Evolutionary conservation across 2,888 invertebrate genomes (phyloP), one percentile per base, ranked within the genome.

Genomic region (Bimastos eiseni): DNA sequence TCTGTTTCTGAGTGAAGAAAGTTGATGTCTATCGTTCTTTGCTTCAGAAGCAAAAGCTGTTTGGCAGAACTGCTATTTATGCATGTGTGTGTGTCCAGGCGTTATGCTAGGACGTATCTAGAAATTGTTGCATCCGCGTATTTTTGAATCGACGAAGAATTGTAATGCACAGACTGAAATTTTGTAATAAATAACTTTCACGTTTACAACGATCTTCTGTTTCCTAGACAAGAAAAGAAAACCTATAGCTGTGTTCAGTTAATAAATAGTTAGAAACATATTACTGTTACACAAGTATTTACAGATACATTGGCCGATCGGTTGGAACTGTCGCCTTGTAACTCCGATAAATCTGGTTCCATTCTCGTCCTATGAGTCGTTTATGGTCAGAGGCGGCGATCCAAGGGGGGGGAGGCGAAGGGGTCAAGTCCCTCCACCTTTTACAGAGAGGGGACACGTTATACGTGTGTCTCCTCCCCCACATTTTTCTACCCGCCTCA

Each of bases 161-260:
- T 70, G 70, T 70, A 70, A 70, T n/a, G 70, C 70, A 70, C 70
- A 70, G n/a, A 70, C 70, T n/a, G 70, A 70, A 2, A 70, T 70
- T 70, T 70, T 70, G 70, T 70, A 70, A 70, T 70, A 70, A 70
- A 70, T n/a, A 70, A 70, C 70, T 70, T 70, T 70, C 70, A 70
- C 70, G n/a, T 70, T 70, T 30, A 70, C 30, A 70, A 70, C 70
- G n/a, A 70, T 70, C 70, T 70, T 70, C 70, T 70, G 11, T 70
- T 70, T 30, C n/a, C n/a, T 70, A n/a, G 70, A n/a, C n/a, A n/a
- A n/a, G 11, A n/a, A 70, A n/a, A 49, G 49, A 49, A 44, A 49
- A 49, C 49, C 4, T 44, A 55, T 24, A n/a, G 30, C 11, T 4
- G 5, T 70, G n/a, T 70, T 70, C 30, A 70, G 70, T 70, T 70